Percentiles rank a stretch among this genome's conserved stretches.
Conservation (phyloP, 1,140 invertebrate genomes). For the Bombus picipes region DNA sequence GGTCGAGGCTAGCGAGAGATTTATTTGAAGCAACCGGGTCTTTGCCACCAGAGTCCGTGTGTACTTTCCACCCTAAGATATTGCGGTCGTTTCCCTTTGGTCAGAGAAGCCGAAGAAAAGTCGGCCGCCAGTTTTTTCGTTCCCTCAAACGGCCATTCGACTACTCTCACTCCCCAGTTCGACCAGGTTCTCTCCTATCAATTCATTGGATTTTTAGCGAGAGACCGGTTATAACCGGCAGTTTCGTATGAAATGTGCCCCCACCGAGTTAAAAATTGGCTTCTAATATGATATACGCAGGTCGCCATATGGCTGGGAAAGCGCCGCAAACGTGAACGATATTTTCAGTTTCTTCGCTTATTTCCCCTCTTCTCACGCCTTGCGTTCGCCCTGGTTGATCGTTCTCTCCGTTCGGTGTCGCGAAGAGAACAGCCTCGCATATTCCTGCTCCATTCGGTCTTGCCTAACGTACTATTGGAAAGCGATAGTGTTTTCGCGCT, state of each 20-base stretch:
- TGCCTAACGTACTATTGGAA: slow-evolving; percentile 41
- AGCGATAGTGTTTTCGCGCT: slow-evolving; percentile 73
- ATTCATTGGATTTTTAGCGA: slow-evolving; percentile 76
- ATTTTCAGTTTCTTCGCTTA: slow-evolving; percentile 67
- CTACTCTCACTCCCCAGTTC: background rate
- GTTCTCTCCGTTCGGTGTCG: background rate
- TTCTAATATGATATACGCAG: slow-evolving; percentile 76
- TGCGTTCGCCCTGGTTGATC: too few species aligned
- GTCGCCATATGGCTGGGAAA: slow-evolving; percentile 72
- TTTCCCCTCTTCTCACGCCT: too few species aligned
- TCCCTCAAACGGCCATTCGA: slow-evolving; percentile 45
- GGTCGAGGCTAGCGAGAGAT: slow-evolving; percentile 47
- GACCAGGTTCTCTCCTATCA: slow-evolving; percentile 59
- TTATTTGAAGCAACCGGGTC: slow-evolving; percentile 60
- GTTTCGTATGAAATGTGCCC: slow-evolving; percentile 71
- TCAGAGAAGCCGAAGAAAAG: slow-evolving; percentile 64
- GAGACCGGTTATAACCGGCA: slow-evolving; percentile 65
- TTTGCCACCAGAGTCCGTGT: slow-evolving; percentile 61
- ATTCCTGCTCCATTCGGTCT: slow-evolving; percentile 32
- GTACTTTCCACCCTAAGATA: slow-evolving; percentile 69
- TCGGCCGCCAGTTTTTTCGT: slow-evolving; percentile 60
- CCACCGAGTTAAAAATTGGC: slow-evolving; percentile 76
- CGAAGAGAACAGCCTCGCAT: slow-evolving; percentile 23
- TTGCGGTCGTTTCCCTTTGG: slow-evolving; percentile 70
- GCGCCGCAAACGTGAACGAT: slow-evolving; percentile 70